Evolutionary conservation across 1,140 invertebrate species (phyloP).

Genomic region (Bacillus rossius): DNA sequence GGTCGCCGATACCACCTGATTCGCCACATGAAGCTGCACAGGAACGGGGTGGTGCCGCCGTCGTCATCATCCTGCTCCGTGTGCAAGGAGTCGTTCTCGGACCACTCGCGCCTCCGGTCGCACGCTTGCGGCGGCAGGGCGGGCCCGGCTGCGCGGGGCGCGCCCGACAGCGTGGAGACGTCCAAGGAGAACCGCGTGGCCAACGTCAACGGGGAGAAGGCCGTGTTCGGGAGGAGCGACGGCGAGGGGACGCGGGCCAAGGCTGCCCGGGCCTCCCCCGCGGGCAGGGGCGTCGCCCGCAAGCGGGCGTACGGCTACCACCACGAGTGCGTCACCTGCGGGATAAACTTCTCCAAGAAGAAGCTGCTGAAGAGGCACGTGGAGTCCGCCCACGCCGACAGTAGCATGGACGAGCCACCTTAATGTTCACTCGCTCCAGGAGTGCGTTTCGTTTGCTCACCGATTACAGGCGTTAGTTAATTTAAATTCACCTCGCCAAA

Average conservation of each 20-base stretch:
- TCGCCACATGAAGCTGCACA: conserved; percentile 22
- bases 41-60: background rate
- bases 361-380: conserved; percentile 9
- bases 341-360: conserved; percentile 8
- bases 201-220: too few species aligned
- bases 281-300: too few species aligned
- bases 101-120: conserved; percentile 1
- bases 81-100: conserved; percentile 3
- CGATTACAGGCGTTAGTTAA: too few species aligned
- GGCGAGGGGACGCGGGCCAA: too few species aligned
- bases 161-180: too few species aligned
- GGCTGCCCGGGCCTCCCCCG: too few species aligned
- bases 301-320: background rate
- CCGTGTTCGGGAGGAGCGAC: too few species aligned
- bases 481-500: too few species aligned
- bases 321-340: conserved; percentile 12
- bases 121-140: conserved; percentile 1
- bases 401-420: too few species aligned
- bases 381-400: background rate
- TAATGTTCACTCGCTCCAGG: too few species aligned
- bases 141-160: background rate
- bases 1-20: conserved; percentile 23
- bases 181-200: too few species aligned
- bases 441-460: too few species aligned
- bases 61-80: conserved; percentile 7